These are phyloP conservation scores for Pangasius krempfi DNA, from an alignment of 2,797 vertebrate species.

Conservation along the genomic window DNA sequence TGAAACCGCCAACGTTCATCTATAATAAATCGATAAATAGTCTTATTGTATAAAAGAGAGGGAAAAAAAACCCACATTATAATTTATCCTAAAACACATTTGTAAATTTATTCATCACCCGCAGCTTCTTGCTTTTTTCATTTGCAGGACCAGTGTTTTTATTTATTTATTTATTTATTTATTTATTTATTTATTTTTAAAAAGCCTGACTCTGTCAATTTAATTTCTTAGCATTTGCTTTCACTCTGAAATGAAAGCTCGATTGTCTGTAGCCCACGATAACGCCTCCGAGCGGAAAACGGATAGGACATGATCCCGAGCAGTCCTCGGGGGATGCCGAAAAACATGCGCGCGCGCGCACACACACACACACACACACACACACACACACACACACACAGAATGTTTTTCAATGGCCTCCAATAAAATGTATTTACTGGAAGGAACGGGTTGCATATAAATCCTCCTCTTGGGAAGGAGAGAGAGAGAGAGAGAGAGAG, in stretches of 20 bases:
- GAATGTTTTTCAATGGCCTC: slow-evolving; percentile 58
- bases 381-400: neutral
- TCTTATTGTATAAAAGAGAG: neutral
- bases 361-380: neutral
- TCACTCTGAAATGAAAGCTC: neutral
- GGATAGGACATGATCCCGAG: slow-evolving; percentile 23
- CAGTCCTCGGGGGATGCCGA: neutral
- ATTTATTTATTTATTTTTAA: neutral
- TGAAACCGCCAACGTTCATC: neutral
- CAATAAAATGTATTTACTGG: slow-evolving; percentile 66
- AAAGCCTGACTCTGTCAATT: neutral
- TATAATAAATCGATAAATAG: neutral
- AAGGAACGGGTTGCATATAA: slow-evolving; percentile 63
- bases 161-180: neutral
- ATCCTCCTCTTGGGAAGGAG: slow-evolving; percentile 49
- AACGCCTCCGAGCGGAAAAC: slow-evolving; percentile 18
- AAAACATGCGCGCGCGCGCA: neutral
- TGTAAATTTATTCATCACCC: neutral
- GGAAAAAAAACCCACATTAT: neutral
- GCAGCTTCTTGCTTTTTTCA: neutral
- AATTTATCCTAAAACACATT: neutral
- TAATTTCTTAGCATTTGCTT: neutral
- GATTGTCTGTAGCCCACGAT: neutral
- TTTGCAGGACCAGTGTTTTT: neutral
- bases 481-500: slow-evolving; percentile 54